Base-by-base conservation (phyloP, 2,113 vertebrate species). In the Eretmochelys imbricata region DNA sequence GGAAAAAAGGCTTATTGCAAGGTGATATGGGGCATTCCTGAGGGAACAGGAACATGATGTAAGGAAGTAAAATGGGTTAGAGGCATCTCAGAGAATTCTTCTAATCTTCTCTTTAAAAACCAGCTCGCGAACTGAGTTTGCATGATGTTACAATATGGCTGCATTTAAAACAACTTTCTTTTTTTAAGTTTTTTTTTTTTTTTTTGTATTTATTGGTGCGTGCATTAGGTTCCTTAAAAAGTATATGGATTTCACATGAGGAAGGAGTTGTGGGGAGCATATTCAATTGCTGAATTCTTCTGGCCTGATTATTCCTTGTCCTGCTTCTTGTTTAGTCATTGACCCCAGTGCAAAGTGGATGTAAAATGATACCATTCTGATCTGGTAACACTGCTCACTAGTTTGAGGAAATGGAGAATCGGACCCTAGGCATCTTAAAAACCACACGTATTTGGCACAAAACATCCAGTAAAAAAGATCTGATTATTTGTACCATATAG, bases 1-100 rank as follows among this genome's bases (percentile, higher is more conserved):
- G 84, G 59, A 88, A 89, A 94, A 82, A 62, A 88, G 84, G 92
- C 84, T 95, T 92, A 95, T 93, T 84, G 86, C 89, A 88, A 35
- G 51, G 11, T 54, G 38, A 72, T 80, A 75, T 87, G 81, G 80
- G 76, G 81, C 80, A 20, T 62, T 92, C 87, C 72, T 53, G 14
- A 76, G 75, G 82, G 53, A 94, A 69, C 0, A 4, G 65, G 87
- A 75, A 93, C 75, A 80, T 55, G 88, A 65, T 1, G 49, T 54
- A 89, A 89, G 69, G 46, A 91, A 48, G 53, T 2, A 89, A 87
- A 80, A 38, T 0, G 16, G 84, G 55, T 53, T 54, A 1, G 1
- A 93, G 38, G 51, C 76, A 85, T 42, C 24, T 48, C 14, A 31
- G 83, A 92, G 95, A 22, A 19, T 20, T 35, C 11, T 12, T 25